A percentile compares a stretch with the other conserved stretches of the same genome.
These are phyloP conservation scores for Atlantisia rogersi DNA, from an alignment of 2,113 vertebrate species.

Conservation along the genomic window DNA sequence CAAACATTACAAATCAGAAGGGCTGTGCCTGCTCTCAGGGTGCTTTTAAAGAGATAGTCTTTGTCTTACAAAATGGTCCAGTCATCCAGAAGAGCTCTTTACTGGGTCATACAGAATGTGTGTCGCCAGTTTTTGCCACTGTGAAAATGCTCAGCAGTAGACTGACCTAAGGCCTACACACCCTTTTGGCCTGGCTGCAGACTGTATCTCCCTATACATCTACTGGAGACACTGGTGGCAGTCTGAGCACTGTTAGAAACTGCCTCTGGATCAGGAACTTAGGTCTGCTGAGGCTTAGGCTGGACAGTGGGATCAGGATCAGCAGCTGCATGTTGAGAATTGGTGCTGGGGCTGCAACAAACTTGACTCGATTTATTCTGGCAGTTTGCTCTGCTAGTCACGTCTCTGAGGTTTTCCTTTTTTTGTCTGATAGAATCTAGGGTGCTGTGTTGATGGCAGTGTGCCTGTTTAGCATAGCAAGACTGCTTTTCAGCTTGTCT, in stretches of 20 bases:
- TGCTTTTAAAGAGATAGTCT: background rate
- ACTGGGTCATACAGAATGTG: background rate
- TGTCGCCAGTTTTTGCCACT: background rate
- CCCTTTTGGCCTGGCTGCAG: background rate
- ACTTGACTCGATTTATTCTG: background rate
- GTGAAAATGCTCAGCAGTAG: background rate
- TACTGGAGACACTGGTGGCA: background rate
- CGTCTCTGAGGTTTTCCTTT: background rate
- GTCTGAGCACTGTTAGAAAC: background rate
- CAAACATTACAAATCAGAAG: background rate
- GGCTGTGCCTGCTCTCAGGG: background rate
- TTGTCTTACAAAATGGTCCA: background rate
- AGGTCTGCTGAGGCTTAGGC: background rate
- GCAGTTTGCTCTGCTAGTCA: background rate
- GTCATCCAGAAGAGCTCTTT: background rate
- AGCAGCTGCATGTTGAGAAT: background rate
- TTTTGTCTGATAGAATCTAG: background rate
- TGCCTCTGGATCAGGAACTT: background rate
- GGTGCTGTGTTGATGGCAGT: background rate
- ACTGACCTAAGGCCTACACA: rapidly evolving
- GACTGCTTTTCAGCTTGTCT: background rate
- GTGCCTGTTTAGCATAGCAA: background rate
- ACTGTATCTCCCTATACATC: background rate
- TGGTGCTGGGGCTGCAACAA: background rate
- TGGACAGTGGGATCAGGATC: background rate